Conservation (phyloP, 2,797 vertebrate genomes). For the Mycteria americana region DNA sequence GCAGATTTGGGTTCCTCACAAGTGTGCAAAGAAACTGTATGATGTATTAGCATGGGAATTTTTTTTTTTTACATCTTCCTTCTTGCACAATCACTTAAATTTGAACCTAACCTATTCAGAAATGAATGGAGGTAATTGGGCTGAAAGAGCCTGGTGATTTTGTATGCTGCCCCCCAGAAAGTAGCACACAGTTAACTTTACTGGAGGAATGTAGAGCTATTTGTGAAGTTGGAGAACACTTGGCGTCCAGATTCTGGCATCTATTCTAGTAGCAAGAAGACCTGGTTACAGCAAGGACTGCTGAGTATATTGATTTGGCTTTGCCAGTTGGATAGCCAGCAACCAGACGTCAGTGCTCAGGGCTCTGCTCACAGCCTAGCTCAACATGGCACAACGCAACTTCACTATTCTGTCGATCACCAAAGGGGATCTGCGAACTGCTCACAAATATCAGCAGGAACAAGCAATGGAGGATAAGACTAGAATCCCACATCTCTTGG, state of each 20-base stretch:
- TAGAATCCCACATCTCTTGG: not conserved
- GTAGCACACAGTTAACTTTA: not conserved
- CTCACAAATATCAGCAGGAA: not conserved
- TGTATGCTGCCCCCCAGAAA: not conserved
- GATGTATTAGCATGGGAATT: not conserved
- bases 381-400: rapidly evolving
- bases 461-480: not conserved
- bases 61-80: not conserved
- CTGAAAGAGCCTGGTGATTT: not conserved
- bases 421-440: not conserved
- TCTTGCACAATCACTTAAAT: not conserved
- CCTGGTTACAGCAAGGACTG: not conserved
- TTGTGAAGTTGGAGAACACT: not conserved
- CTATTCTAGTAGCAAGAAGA: not conserved
- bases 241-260: not conserved
- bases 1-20: not conserved
- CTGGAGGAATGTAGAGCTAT: not conserved
- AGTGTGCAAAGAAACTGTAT: not conserved
- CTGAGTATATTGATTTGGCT: not conserved
- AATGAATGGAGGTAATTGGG: not conserved
- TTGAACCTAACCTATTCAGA: not conserved
- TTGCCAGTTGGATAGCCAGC: not conserved
- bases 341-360: not conserved
- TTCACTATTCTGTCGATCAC: not conserved
- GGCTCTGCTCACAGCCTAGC: not conserved